These are phyloP conservation scores for Pungitius pungitius DNA, from an alignment of 2,113 vertebrate genomes.

Conservation along the genomic window DNA sequence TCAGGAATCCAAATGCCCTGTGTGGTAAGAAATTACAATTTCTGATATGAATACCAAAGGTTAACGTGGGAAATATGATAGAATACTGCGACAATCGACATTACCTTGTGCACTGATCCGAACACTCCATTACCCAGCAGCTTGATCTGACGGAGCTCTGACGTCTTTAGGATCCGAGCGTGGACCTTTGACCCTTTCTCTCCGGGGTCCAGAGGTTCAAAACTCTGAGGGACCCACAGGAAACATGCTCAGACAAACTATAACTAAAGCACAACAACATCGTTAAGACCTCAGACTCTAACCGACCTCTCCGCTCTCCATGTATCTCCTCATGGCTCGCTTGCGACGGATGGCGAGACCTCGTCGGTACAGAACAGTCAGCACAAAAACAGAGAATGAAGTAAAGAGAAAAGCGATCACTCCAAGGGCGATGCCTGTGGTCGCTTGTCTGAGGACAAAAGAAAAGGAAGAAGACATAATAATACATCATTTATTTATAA, in stretches of 20 bases:
- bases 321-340: slow-evolving; percentile 91
- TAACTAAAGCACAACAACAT: neutral
- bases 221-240: slow-evolving; percentile 75
- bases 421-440: slow-evolving; percentile 83
- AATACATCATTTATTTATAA: neutral
- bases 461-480: neutral
- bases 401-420: slow-evolving; percentile 80
- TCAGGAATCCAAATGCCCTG: slow-evolving; percentile 94
- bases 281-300: neutral
- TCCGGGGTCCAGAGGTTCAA: slow-evolving; percentile 89
- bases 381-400: slow-evolving; percentile 79
- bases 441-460: slow-evolving; percentile 75
- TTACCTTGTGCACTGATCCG: slow-evolving; percentile 91
- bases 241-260: neutral
- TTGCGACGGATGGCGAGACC: slow-evolving; percentile 91
- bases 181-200: slow-evolving; percentile 89
- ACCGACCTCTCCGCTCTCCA: slow-evolving; percentile 89
- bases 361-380: slow-evolving; percentile 87
- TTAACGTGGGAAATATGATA: neutral
- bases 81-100: neutral
- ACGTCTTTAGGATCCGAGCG: slow-evolving; percentile 86
- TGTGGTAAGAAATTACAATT: slow-evolving; percentile 11
- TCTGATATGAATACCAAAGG: neutral
- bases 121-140: slow-evolving; percentile 90
- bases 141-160: slow-evolving; percentile 89